Percentiles rank a stretch among this genome's conserved stretches.
Evolutionary conservation across 2,113 vertebrate genomes (phyloP).

Genomic region (Furnarius figulus): DNA sequence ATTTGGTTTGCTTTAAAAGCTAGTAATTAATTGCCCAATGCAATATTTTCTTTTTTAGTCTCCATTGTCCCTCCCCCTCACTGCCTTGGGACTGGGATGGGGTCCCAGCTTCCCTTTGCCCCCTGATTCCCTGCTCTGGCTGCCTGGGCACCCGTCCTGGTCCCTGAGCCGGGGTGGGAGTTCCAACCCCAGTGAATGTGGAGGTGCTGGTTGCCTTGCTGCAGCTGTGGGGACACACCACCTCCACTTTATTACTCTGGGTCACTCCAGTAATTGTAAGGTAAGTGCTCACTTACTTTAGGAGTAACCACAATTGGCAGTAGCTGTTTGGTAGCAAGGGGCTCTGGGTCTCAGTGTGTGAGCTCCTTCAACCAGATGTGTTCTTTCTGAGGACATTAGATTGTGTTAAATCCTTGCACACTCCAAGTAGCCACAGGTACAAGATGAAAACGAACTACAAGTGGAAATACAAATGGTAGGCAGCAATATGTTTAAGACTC

Average conservation of each 20-base stretch:
- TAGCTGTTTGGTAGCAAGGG: neutral
- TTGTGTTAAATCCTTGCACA: neutral
- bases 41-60: neutral
- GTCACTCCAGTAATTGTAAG: neutral
- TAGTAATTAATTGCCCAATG: neutral
- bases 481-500: neutral
- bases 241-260: neutral
- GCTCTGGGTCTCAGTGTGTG: neutral
- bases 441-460: neutral
- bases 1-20: slow-evolving; percentile 1
- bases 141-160: neutral
- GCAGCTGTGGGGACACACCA: neutral
- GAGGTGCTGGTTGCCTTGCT: neutral
- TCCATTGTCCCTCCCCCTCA: neutral
- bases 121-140: rapidly evolving
- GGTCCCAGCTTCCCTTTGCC: neutral
- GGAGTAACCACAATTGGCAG: neutral
- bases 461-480: neutral
- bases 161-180: neutral
- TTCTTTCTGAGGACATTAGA: neutral
- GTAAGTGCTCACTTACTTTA: neutral
- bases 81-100: neutral
- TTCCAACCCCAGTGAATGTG: rapidly evolving
- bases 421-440: neutral
- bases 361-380: neutral